These are phyloP conservation scores for Heliconius himera DNA, from an alignment of 1,140 invertebrate genomes.

Conservation along the genomic window DNA sequence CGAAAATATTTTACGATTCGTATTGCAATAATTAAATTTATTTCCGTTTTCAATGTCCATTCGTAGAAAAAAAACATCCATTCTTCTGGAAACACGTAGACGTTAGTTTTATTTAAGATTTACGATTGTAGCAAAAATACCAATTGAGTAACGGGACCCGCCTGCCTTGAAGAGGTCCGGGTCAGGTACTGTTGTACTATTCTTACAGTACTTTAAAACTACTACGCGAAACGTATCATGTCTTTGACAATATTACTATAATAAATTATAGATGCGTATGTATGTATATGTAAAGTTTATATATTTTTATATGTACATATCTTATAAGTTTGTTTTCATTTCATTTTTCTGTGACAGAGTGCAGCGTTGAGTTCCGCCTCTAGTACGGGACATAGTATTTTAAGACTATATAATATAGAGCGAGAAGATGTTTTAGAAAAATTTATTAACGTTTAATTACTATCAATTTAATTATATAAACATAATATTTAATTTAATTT, in stretches of 20 bases:
- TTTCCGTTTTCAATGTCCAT: background rate
- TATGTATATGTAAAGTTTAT: background rate
- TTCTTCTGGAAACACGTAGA: constrained; percentile 21
- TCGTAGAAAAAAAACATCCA: background rate
- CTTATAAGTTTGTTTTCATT: background rate
- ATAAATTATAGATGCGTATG: background rate
- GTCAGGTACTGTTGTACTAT: constrained; percentile 37
- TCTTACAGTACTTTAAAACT: constrained; percentile 21
- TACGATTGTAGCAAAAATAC: constrained; percentile 36
- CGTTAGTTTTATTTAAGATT: constrained; percentile 36
- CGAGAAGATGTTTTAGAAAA: no score
- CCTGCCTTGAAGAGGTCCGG: constrained; percentile 39
- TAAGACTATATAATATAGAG: no score
- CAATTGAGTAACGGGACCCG: constrained; percentile 37
- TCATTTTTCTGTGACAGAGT: no score
- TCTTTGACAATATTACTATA: background rate
- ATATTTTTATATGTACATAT: background rate
- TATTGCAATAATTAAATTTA: background rate
- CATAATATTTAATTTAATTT: no score
- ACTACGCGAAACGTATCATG: background rate
- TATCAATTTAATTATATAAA: no score
- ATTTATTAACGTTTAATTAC: no score
- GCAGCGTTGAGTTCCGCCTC: no score
- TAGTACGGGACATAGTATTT: no score
- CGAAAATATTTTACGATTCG: background rate